These are phyloP conservation scores for Zaprionus vittiger DNA, from an alignment of 1,140 invertebrate genomes.

Conservation along the genomic window DNA sequence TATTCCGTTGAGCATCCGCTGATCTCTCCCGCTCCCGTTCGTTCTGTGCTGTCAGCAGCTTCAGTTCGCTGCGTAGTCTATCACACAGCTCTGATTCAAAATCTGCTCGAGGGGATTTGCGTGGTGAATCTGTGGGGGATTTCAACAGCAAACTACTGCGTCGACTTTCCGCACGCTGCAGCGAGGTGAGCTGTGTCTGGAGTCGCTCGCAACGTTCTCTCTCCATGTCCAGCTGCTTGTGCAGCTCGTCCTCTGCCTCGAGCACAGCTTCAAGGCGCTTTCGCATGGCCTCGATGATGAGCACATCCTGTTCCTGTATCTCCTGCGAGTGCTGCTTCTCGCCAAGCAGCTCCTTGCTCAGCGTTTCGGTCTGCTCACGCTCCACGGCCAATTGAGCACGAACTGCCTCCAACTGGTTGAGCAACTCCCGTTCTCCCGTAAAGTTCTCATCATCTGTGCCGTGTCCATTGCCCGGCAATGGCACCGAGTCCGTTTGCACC, in stretches of 20 bases:
- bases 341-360: conserved; percentile 85
- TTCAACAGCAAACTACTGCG: conserved; percentile 71
- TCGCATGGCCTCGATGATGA: conserved; percentile 87
- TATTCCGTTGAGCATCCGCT: conserved; percentile 84
- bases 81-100: conserved; percentile 84
- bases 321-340: conserved; percentile 85
- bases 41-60: conserved; percentile 85
- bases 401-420: conserved; percentile 81
- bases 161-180: conserved; percentile 76
- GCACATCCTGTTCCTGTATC: conserved; percentile 87
- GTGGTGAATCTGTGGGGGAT: conserved; percentile 73
- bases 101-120: conserved; percentile 74
- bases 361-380: conserved; percentile 84
- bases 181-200: conserved; percentile 76
- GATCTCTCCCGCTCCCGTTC: conserved; percentile 84
- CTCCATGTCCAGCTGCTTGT: conserved; percentile 86
- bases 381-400: conserved; percentile 84
- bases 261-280: conserved; percentile 87
- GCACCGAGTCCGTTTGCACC: conserved; percentile 57
- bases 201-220: conserved; percentile 86
- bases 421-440: conserved; percentile 73
- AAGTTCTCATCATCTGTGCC: conserved; percentile 81
- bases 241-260: conserved; percentile 87
- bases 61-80: conserved; percentile 85
- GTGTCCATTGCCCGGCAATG: conserved; percentile 47